A percentile compares a stretch with the other conserved stretches of the same genome.
Evolutionary conservation across 2,797 vertebrate species (phyloP).

Genomic region (Enteromius paludinosus): DNA sequence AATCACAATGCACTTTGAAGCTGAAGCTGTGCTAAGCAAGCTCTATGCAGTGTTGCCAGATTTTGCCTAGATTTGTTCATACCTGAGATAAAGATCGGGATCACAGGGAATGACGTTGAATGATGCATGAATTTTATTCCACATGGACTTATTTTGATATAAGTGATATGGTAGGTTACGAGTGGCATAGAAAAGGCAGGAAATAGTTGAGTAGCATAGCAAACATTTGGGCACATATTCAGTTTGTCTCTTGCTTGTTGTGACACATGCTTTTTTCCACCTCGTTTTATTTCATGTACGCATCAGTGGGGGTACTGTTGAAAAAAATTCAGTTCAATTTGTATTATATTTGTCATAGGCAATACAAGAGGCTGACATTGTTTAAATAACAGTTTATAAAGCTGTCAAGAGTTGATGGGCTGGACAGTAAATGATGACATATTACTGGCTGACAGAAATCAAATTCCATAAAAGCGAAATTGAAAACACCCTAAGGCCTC

Average conservation of each 20-base stretch:
- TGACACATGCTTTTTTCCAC: conserved; percentile 35
- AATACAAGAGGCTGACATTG: conserved; percentile 75
- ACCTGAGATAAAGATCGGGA: conserved; percentile 23
- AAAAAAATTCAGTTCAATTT: conserved; percentile 70
- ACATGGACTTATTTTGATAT: conserved; percentile 32
- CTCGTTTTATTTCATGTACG: conserved; percentile 40
- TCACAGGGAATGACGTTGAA: conserved; percentile 4
- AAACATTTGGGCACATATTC: conserved; percentile 21
- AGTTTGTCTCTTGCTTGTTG: conserved; percentile 28
- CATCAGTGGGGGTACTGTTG: conserved; percentile 31
- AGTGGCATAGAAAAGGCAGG: conserved; percentile 18
- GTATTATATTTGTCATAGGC: conserved; percentile 78
- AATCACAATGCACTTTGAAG: neutral
- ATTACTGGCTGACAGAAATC: conserved; percentile 84
- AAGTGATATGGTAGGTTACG: conserved; percentile 26
- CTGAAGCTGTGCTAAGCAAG: conserved; percentile 4
- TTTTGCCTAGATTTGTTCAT: conserved; percentile 20
- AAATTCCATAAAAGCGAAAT: conserved; percentile 85
- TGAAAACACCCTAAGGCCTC: conserved; percentile 77
- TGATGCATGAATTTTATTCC: conserved; percentile 39
- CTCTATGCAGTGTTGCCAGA: conserved; percentile 21
- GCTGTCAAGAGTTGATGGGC: conserved; percentile 79
- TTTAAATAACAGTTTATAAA: conserved; percentile 87
- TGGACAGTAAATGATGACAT: conserved; percentile 80
- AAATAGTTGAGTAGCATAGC: conserved; percentile 3